Evolutionary conservation across 2,888 invertebrate genomes (phyloP), one percentile per base, ranked within the genome.

Genomic region (Nemurella pictetii): DNA sequence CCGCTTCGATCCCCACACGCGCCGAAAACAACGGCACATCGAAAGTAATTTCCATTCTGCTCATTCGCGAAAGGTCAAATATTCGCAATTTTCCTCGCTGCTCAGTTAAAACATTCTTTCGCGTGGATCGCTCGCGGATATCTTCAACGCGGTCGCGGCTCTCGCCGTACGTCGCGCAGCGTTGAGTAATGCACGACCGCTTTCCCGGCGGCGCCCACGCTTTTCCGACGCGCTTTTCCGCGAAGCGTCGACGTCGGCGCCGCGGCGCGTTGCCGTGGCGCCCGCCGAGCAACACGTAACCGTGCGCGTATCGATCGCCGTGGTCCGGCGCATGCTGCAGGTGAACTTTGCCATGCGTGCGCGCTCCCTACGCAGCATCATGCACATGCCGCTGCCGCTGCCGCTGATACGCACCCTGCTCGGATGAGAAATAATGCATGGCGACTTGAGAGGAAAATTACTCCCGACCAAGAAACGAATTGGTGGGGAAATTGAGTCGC

Each of bases 301-400:
- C 29, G 29, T 5, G 55, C 20, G 55, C 55, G 78, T 78, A 78
- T 78, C 78, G 78, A 78, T 78, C 78, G 26, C 9, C n/a, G 29
- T 5, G 78, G 5, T 78, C 78, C 78, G 20, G 78, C 29, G 26
- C 30, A 78, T 78, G 78, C 78, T 78, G 78, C 78, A 78, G 78
- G 78, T 78, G 78, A 78, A 29, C 78, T 30, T 29, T 29, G 78
- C 78, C 78, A 78, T 78, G 78, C 78, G 78, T 78, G 78, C 78
- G 78, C 30, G n/a, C 0, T 3, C 30, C 30, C 3, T 3, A 28
- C 78, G 29, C 28, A 28, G 15, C 78, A n/a, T 9, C 75, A 25
- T 20, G 55, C 55, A 55, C 55, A 55, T 55, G 55, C 55, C 12
- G 55, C 9, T 7, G 20, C 20, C 26, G 0, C 75, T 9, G 9